Conservation (phyloP, 2,797 vertebrate species). For the Catamblyrhynchus diadema region DNA sequence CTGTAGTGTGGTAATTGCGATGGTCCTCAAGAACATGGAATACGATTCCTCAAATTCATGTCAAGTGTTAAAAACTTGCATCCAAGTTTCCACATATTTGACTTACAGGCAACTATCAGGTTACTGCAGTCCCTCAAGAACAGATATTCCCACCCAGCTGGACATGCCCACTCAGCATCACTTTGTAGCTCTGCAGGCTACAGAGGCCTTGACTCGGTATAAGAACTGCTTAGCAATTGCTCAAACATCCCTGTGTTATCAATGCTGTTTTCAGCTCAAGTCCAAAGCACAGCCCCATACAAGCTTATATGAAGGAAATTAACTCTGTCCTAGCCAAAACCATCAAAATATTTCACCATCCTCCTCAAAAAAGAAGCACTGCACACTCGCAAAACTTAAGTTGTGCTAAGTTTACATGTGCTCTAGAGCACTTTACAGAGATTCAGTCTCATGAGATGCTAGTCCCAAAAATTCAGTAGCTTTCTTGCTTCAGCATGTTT, state of each 20-base stretch:
- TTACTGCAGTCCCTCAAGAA: background rate
- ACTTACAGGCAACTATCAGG: background rate
- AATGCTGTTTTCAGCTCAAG: background rate
- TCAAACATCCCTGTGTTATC: background rate
- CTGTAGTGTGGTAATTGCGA: accelerated
- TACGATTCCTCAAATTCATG: background rate
- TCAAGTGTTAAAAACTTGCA: background rate
- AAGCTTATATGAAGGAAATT: background rate
- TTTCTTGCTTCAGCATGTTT: background rate
- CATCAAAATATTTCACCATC: background rate
- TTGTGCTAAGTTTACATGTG: background rate
- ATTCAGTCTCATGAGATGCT: background rate
- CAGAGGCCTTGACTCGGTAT: background rate
- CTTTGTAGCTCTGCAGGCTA: background rate
- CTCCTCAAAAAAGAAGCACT: background rate
- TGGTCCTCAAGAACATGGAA: background rate
- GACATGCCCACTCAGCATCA: background rate
- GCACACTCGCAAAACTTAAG: accelerated
- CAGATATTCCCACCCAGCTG: background rate
- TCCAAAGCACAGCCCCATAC: background rate
- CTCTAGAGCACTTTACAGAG: background rate
- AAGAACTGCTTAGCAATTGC: background rate
- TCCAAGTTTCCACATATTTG: background rate
- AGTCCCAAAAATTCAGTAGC: background rate
- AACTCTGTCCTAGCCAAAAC: background rate